phyloP scores from a whole-genome alignment of 2,888 invertebrate genomes.

The Polia nebulosa region DNA sequence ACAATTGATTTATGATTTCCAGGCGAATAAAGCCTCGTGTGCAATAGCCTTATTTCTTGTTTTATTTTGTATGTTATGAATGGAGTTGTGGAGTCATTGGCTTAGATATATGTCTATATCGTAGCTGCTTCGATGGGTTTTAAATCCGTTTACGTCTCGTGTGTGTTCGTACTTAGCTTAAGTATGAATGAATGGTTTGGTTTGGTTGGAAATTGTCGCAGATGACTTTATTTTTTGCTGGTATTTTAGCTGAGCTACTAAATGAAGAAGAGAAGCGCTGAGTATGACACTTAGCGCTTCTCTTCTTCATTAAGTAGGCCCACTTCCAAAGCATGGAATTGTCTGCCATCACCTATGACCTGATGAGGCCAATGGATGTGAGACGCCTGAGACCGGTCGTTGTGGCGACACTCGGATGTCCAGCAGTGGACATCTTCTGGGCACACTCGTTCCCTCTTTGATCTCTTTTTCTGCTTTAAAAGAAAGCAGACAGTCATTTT shows the following conservation, averaged over 20 bases:
- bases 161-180: constrained; percentile 37
- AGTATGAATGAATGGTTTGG: not conserved
- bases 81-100: constrained; percentile 67
- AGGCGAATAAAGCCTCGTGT: constrained; percentile 82
- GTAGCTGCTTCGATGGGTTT: constrained; percentile 52
- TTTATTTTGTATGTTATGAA: constrained; percentile 67
- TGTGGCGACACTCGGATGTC: too few species aligned
- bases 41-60: constrained; percentile 55
- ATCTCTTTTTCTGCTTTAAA: too few species aligned
- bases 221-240: constrained; percentile 5
- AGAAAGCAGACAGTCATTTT: too few species aligned
- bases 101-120: constrained; percentile 62
- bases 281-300: too few species aligned
- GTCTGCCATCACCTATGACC: too few species aligned
- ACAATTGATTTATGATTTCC: constrained; percentile 87
- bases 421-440: too few species aligned
- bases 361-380: too few species aligned
- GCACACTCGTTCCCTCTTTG: too few species aligned
- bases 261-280: too few species aligned
- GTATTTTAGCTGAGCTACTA: not conserved
- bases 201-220: not conserved
- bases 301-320: too few species aligned
- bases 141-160: constrained; percentile 49
- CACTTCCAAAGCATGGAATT: too few species aligned
- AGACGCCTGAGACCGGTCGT: too few species aligned